Evolutionary conservation across 1,140 invertebrate species (phyloP), one percentile per base, ranked within the genome.

Genomic region (Brachionus calyciflorus): DNA sequence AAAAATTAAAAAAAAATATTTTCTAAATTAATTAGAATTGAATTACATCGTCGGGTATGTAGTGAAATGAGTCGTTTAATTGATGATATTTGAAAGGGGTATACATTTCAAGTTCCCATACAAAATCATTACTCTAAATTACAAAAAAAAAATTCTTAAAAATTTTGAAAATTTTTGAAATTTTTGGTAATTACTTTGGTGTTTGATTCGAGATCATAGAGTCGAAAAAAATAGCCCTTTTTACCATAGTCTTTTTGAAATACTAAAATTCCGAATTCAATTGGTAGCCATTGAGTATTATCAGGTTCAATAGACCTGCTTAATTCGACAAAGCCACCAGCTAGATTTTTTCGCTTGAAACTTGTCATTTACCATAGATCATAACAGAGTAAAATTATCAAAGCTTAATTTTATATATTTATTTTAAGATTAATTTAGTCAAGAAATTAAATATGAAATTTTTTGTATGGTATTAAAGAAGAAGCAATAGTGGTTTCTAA

Each of bases 51-150:
- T 19, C 26, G 2, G 69, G 69, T 14, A 73, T 51, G 24, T 51
- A 73, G 14, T 73, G 69, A 55, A 73, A 73, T 12, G 48, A 2
- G 33, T 28, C 40, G 17, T 26, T 73, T 12, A 41, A 49, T 73
- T 73, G 46, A 51, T 51, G 10, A 30, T 73, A 73, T 40, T 37
- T 12, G 51, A 73, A 73, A 33, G 26, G 46, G n/a, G 46, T 51
- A 26, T 73, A 73, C 46, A 73, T 73, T 51, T 73, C 69, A 14
- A 37, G 51, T 46, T 73, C 44, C 69, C 69, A 73, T 40, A 73
- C 3, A 73, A 30, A 41, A 28, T 51, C 46, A 37, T 49, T 49
- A 46, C 37, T 48, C 65, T 70, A 4, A 9, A 30, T 33, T 19
- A 49, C 12, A 14, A 49, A n/a, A 4, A 44, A 9, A 41, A 33